A percentile compares a stretch with the other conserved stretches of the same genome.
These are phyloP conservation scores for Stomatorhinus ivindoensis DNA, from an alignment of 2,113 vertebrate species.

Conservation along the genomic window DNA sequence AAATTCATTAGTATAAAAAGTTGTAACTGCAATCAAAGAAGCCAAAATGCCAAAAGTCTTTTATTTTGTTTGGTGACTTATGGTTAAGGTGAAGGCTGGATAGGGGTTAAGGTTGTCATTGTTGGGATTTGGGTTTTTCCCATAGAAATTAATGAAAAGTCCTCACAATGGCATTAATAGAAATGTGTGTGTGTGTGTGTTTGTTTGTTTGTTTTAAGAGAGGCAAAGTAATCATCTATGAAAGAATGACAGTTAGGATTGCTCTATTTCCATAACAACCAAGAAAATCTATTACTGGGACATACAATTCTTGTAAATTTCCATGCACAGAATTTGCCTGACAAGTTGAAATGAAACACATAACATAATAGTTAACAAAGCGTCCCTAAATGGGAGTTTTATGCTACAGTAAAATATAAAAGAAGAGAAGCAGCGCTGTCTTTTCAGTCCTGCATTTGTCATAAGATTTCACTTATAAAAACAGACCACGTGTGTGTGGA, in stretches of 20 bases:
- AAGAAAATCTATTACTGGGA: not conserved
- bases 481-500: not conserved
- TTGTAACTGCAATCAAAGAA: not conserved
- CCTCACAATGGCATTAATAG: not conserved
- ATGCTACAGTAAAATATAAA: not conserved
- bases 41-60: not conserved
- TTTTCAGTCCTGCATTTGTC: not conserved
- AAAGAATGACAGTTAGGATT: not conserved
- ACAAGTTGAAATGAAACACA: not conserved
- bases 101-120: not conserved
- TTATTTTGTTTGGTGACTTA: not conserved
- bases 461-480: conserved; percentile 1
- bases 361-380: not conserved
- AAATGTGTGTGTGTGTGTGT: not conserved
- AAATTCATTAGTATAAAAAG: not conserved
- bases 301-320: conserved; percentile 1
- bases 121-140: not conserved
- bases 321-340: not conserved
- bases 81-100: not conserved
- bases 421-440: not conserved
- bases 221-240: not conserved
- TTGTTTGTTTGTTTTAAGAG: not conserved
- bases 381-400: not conserved
- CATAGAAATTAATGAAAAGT: not conserved
- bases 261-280: not conserved